phyloP scores from a whole-genome alignment of 2,113 vertebrate genomes.

The Motacilla tschutschensis region DNA sequence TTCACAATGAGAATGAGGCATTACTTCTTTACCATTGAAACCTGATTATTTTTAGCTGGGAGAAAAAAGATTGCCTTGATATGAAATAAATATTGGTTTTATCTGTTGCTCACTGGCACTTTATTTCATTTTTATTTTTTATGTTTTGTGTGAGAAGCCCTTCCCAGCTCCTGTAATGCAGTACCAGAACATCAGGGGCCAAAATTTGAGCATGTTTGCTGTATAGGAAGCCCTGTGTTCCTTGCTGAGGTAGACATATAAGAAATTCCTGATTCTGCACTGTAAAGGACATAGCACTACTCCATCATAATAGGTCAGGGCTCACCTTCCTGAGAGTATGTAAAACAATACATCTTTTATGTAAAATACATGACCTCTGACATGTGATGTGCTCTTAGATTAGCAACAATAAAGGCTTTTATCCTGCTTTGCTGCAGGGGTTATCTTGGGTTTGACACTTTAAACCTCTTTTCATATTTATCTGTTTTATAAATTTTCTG shows the following conservation, averaged over 20 bases:
- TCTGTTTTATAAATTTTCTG: conserved; percentile 65
- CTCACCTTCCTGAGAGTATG: conserved; percentile 37
- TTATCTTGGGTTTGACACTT: conserved; percentile 44
- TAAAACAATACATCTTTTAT: conserved; percentile 56
- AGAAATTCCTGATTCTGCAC: background rate
- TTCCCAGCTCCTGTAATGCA: background rate
- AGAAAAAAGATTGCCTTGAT: background rate
- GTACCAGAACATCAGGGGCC: background rate
- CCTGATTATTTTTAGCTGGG: background rate
- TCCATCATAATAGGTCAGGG: conserved; percentile 49
- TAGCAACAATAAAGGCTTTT: conserved; percentile 54
- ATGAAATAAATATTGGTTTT: background rate
- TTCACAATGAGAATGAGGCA: background rate
- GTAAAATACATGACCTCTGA: conserved; percentile 49
- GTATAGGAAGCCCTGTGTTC: background rate
- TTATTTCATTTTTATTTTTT: background rate
- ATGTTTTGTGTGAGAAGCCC: background rate
- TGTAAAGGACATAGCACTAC: conserved; percentile 18
- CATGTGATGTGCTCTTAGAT: conserved; percentile 46
- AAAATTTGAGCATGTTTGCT: background rate
- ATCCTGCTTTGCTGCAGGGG: conserved; percentile 34
- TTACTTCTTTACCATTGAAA: conserved; percentile 19
- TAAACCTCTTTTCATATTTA: conserved; percentile 66
- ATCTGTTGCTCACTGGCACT: background rate
- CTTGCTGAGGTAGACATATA: background rate